Evolutionary conservation across 2,888 invertebrate species (phyloP), one percentile per base, ranked within the genome.

Genomic region (Eledone cirrhosa): DNA sequence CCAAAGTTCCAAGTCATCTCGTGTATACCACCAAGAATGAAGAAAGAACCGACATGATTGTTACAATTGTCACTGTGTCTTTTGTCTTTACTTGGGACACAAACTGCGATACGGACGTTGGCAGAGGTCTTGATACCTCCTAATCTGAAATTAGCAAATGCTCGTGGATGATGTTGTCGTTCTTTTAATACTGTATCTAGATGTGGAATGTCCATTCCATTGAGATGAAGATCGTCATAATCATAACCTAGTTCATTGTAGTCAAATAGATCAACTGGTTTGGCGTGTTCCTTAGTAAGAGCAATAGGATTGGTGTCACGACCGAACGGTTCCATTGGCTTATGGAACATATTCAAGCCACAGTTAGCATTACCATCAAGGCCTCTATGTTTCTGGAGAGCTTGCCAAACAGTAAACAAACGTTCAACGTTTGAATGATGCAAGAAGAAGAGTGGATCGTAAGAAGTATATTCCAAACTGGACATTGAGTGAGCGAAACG

Each of bases 401-500:
- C 75, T 78, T 82, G 82, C 82, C 82, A 82, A 63, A 82, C 77
- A 41, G 77, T 77, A 77, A 80, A 82, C 53, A 82, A 63, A 16
- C 81, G 78, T 79, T 83, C 83, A 4, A 83, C 81, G 79, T 83
- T 83, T 48, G 83, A 82, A 79, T 83, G 83, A 59, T 83, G 83
- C 48, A 83, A 80, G 80, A 81, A 82, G 80, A 83, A 83, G 74
- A 83, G 78, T n/a, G 83, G 83, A 74, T 83, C 83, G 77, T 83
- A 83, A 19, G 83, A 77, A n/a, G 82, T 81, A 79, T 81, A 83
- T 78, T 83, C 83, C 33, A 83, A 78, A 63, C 79, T 79, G 41
- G 83, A 82, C 81, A 83, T 79, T 47, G 83, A 83, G 78, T 79
- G 81, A 47, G 77, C 75, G 72, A 80, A 77, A 4, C 80, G 75